Conservation (phyloP, 2,888 invertebrate species). For the Plagodis dolabraria region DNA sequence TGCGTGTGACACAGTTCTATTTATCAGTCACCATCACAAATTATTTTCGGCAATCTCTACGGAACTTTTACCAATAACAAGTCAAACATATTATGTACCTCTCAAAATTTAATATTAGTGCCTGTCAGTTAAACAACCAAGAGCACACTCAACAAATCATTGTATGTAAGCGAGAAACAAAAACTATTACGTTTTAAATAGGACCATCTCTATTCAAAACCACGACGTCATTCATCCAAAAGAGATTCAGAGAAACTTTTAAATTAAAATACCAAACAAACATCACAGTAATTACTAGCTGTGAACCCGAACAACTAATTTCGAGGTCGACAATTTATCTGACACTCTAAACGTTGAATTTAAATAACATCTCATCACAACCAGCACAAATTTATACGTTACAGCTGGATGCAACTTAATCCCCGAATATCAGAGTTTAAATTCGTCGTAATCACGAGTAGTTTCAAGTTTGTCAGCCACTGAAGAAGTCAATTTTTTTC, state of each 20-base stretch:
- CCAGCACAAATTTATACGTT: constrained; percentile 6
- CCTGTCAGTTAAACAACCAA: constrained; percentile 4
- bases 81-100: no score
- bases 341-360: constrained; percentile 70
- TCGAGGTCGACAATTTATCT: constrained; percentile 78
- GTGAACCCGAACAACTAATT: constrained; percentile 77
- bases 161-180: constrained; percentile 4
- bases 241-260: constrained; percentile 47
- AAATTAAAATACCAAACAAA: constrained; percentile 65
- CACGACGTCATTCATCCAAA: constrained; percentile 48
- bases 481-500: constrained; percentile 70
- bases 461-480: constrained; percentile 47
- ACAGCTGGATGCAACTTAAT: constrained; percentile 32
- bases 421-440: constrained; percentile 33
- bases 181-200: constrained; percentile 15
- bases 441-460: constrained; percentile 27
- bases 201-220: constrained; percentile 30
- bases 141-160: constrained; percentile 5
- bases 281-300: constrained; percentile 68
- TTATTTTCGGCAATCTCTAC: no score
- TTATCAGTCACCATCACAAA: no score
- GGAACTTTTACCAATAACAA: no score
- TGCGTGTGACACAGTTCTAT: no score
- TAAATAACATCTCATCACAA: constrained; percentile 31
- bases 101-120: no score